Evolutionary conservation across 2,888 invertebrate species (phyloP), one percentile per base, ranked within the genome.

Genomic region (Dilophus febrilis): DNA sequence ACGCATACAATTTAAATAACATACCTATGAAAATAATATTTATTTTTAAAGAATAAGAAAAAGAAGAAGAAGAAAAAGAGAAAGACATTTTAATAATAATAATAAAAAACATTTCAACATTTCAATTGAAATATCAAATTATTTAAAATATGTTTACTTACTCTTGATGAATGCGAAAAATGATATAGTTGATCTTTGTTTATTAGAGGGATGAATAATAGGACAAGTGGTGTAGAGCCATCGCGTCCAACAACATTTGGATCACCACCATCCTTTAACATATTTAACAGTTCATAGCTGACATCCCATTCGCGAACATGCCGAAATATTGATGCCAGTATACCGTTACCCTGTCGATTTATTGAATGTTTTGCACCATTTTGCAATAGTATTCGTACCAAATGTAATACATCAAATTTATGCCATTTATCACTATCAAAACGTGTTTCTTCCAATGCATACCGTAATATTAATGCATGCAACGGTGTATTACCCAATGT

Each of bases 81-180:
- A 44, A 13, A 32, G 13, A 13, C 11, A 30, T 31, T 30, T 12
- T n/a, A n/a, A n/a, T n/a, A n/a, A 33, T 36, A 42, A 45, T 13
- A 12, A 39, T 10, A 34, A 42, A 26, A 16, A 28, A 17, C 13
- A n/a, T 4, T 17, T 28, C 43, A 11, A 17, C 17, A 14, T 41
- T 34, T 22, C 12, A 14, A 30, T 22, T 11, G 14, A 11, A 4
- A 27, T 16, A 4, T 3, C 2, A 6, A 31, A 3, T 27, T 12
- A 29, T 10, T 17, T n/a, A 26, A 36, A 27, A 38, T 4, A 18
- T 31, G n/a, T n/a, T 33, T 26, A 40, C 40, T 53, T 53, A 74
- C 77, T 67, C 78, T 78, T 74, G 77, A 77, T 46, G 70, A 74
- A 56, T 78, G 78, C 4, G 77, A 77, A 52, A 77, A 76, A 55